These are phyloP conservation scores for Lasiurus cinereus DNA, from an alignment of 2,113 vertebrate genomes.

Conservation along the genomic window DNA sequence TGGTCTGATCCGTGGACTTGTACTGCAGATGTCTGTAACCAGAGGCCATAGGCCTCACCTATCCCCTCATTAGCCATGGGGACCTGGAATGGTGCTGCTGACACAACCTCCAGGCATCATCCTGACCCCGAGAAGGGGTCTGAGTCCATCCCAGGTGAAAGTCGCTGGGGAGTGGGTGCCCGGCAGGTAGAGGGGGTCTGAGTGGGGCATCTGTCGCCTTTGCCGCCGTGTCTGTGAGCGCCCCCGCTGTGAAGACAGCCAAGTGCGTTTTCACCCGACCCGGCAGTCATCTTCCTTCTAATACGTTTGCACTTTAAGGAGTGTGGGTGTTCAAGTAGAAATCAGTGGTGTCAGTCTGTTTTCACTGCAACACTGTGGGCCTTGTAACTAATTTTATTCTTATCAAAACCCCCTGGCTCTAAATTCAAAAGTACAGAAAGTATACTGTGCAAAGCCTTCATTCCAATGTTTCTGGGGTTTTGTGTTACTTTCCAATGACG, in stretches of 20 bases:
- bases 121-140: not conserved
- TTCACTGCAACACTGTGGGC: not conserved
- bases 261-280: not conserved
- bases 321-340: conserved; percentile 1
- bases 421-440: conserved; percentile 12
- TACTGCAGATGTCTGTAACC: no score
- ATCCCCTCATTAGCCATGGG: not conserved
- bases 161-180: not conserved
- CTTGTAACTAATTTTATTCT: conserved; percentile 36
- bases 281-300: not conserved
- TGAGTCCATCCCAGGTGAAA: not conserved
- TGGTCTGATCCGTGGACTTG: no score
- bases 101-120: not conserved
- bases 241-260: not conserved
- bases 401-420: not conserved
- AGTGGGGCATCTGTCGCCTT: not conserved
- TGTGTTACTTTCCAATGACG: not conserved
- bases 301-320: not conserved
- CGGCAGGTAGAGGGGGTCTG: not conserved
- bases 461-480: not conserved
- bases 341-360: not conserved
- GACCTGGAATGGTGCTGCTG: not conserved
- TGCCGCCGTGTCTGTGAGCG: fast-evolving
- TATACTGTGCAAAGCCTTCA: not conserved
- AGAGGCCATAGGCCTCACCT: not conserved